These are phyloP conservation scores for Chalcosyrphus nemorum DNA, from an alignment of 2,888 invertebrate species.

Conservation along the genomic window DNA sequence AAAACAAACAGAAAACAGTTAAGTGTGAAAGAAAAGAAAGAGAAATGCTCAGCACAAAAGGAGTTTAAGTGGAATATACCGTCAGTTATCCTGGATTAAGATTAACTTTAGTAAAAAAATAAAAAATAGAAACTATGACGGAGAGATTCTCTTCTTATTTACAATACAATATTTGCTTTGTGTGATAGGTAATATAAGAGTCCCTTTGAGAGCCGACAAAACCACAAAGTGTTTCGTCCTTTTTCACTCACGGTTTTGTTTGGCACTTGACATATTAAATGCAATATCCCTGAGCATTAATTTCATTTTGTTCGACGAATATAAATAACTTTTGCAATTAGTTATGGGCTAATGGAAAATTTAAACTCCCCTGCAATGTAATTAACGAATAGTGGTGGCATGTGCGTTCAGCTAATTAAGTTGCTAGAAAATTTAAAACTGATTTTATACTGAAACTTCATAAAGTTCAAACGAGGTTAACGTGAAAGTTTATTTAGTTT, in stretches of 20 bases:
- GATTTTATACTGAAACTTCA: too few relatives aligned
- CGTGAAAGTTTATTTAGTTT: too few relatives aligned
- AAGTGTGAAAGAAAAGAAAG: neutral
- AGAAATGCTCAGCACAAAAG: neutral
- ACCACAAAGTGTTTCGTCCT: neutral
- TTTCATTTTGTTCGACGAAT: constrained; percentile 1
- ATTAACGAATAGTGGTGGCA: neutral
- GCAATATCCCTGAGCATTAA: constrained; percentile 9
- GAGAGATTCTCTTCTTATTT: neutral
- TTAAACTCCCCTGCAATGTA: neutral
- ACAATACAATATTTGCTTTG: neutral
- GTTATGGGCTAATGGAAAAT: constrained; percentile 3
- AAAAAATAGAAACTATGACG: constrained; percentile 1
- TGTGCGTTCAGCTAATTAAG: neutral
- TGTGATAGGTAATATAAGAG: neutral
- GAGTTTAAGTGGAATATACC: constrained; percentile 22
- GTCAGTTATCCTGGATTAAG: constrained; percentile 47
- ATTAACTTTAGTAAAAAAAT: neutral
- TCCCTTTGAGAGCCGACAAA: neutral
- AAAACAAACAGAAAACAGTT: constrained; percentile 14
- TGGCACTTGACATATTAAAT: neutral
- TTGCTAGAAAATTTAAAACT: too few relatives aligned
- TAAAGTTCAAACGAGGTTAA: too few relatives aligned
- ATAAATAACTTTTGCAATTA: constrained; percentile 29
- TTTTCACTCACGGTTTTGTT: neutral